Base-by-base conservation (phyloP, 2,797 vertebrate species). In the Lacerta agilis region DNA sequence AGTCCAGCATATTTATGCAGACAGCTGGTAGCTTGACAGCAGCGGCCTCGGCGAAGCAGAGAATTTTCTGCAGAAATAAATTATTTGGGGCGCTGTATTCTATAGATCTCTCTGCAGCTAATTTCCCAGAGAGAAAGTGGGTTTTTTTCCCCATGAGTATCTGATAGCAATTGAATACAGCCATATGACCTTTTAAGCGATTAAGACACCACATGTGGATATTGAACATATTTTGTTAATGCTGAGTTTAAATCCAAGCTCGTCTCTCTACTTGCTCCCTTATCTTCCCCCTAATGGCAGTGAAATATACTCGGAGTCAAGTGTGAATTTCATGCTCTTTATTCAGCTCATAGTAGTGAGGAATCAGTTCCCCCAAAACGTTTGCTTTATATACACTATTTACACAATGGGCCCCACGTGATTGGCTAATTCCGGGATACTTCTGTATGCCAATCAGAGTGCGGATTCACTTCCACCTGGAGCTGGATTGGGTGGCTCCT, bases 61-160 rank as follows among this genome's bases (percentile, higher is more conserved):
- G 95, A 96, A 97, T 96, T 97, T 96, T 96, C 96, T 96, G 96
- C 96, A 96, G 95, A 97, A 97, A 97, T 97, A 96, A 96, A 96
- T 97, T 97, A 94, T 97, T 95, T 96, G 95, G 93, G 88, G 96
- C 96, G 96, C 95, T 95, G 91, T 96, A 95, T 94, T 95, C 96
- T 96, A 96, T 33, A 93, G 93, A 94, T 94, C 93, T 94, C 95
- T 94, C 0, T 96, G 94, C 94, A 96, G 94, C 95, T 96, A 95
- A 96, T 96, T 97, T 96, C 95, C 95, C 94, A 95, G 96, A 96
- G 94, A 96, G 94, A 97, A 97, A 97, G 93, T 96, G 92, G 90
- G 92, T 27, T 94, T 95, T 90, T 9, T 61, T n/a, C n/a, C n/a
- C 20, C 92, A 92, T 93, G 43, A 89, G 89, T 91, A 91, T 78